Base-by-base conservation (phyloP, 2,888 invertebrate genomes). In the Drosophila niveifrons region DNA sequence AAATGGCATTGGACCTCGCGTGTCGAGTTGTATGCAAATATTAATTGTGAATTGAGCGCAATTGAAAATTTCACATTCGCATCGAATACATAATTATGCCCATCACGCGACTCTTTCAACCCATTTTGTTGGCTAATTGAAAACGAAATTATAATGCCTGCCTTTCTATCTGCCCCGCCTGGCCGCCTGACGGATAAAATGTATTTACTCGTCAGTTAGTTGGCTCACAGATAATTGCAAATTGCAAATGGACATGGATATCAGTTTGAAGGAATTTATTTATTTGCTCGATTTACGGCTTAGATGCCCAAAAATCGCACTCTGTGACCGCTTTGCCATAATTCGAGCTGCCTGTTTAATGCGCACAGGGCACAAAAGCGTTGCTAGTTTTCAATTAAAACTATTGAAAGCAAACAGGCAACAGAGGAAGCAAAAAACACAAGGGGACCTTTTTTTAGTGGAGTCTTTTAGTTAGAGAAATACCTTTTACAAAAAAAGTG, bases 91-190 rank as follows among this genome's bases (percentile, higher is more conserved):
- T 78, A 74, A 82, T 77, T 64, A 69, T 67, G 51, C 36, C 29
- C 23, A 53, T 41, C 39, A 41, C 52, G 18, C 31, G n/a, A 39
- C 52, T 15, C 52, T 28, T 47, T 51, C 36, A 66, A 46, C 39
- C 34, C 6, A 61, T 62, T 58, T 66, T 66, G 23, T 23, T 63
- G 47, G 55, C 64, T 87, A 82, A 82, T 87, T 82, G 87, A 84
- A 81, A 76, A 65, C 52, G 66, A 80, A 71, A 76, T 80, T 69
- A 34, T 41, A 72, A 71, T 58, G 55, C 57, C 56, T 10, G 23
- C 23, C 23, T 23, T 23, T 23, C 23, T 23, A 23, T 23, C 23
- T 23, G 23, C 23, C 2, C 57, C 56, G 18, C 57, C 56, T 10
- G n/a, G n/a, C n/a, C n/a, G 36, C 3, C 44, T 18, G 47, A 41